These are phyloP conservation scores for Aselliscus stoliczkanus DNA, from an alignment of 2,797 vertebrate genomes.

Conservation along the genomic window DNA sequence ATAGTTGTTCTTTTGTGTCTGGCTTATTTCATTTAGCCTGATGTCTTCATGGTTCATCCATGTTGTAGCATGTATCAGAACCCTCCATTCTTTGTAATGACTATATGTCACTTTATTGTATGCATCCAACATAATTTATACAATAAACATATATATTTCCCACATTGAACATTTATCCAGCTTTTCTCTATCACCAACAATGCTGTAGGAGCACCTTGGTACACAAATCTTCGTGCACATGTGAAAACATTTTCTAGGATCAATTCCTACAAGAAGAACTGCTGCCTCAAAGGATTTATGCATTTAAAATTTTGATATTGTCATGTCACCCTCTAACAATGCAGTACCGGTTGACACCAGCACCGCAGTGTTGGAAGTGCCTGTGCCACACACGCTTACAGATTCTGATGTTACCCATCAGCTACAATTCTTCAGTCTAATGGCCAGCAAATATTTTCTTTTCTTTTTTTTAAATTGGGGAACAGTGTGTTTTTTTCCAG, in stretches of 20 bases:
- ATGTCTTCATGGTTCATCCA: too few relatives aligned
- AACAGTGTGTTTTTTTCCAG: too few relatives aligned
- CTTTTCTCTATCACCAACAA: background rate
- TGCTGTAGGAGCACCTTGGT: background rate
- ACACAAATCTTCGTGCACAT: background rate
- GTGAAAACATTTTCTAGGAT: background rate
- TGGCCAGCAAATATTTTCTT: background rate
- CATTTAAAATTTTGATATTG: background rate
- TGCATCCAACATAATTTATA: background rate
- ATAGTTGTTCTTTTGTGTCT: too few relatives aligned
- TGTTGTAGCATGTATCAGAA: too few relatives aligned
- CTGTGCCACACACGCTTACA: background rate
- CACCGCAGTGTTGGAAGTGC: background rate
- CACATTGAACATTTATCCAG: background rate
- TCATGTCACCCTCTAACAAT: background rate
- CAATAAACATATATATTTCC: background rate
- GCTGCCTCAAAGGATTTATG: background rate
- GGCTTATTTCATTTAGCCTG: too few relatives aligned
- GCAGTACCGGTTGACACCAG: background rate
- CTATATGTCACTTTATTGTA: too few relatives aligned
- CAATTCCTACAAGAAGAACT: background rate
- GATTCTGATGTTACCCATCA: background rate
- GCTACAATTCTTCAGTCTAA: background rate
- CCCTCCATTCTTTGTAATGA: too few relatives aligned
- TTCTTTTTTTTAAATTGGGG: too few relatives aligned